Conservation (phyloP, 2,797 vertebrate species). For the Semaprochilodus insignis region DNA sequence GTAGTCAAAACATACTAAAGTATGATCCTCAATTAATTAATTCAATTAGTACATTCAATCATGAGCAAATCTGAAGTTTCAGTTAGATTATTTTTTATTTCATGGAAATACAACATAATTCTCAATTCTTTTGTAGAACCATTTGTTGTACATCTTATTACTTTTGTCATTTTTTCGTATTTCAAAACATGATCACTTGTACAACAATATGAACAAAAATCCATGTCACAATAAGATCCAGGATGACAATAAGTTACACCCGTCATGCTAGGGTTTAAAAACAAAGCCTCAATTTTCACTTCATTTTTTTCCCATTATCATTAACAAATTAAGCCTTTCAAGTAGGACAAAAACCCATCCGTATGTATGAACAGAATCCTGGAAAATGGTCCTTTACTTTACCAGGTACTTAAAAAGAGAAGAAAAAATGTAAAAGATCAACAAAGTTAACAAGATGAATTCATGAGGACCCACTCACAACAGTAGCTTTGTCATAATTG, state of each 20-base stretch:
- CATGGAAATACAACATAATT: constrained; percentile 87
- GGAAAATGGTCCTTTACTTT: constrained; percentile 70
- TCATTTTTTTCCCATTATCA: constrained; percentile 59
- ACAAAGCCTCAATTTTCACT: constrained; percentile 73
- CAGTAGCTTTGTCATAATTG: constrained; percentile 58
- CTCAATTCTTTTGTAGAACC: constrained; percentile 77
- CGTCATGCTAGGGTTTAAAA: constrained; percentile 83
- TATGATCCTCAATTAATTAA: too few species aligned
- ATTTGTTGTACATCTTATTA: constrained; percentile 80
- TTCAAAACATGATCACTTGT: constrained; percentile 86
- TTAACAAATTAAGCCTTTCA: constrained; percentile 75
- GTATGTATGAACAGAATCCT: constrained; percentile 78
- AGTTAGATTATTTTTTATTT: constrained; percentile 85
- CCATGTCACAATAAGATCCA: constrained; percentile 86
- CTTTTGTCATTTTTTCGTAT: constrained; percentile 72
- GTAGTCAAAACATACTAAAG: too few species aligned
- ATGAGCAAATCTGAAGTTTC: constrained; percentile 33
- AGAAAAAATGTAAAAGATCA: constrained; percentile 55
- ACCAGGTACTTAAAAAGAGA: constrained; percentile 76
- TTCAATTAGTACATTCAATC: neutral
- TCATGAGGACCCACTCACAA: constrained; percentile 50
- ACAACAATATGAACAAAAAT: constrained; percentile 86
- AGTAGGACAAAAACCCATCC: constrained; percentile 69
- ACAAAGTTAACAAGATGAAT: constrained; percentile 47
- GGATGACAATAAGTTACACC: constrained; percentile 86